Conservation (phyloP, 2,797 vertebrate species). For the Phataginus tetradactyla region DNA sequence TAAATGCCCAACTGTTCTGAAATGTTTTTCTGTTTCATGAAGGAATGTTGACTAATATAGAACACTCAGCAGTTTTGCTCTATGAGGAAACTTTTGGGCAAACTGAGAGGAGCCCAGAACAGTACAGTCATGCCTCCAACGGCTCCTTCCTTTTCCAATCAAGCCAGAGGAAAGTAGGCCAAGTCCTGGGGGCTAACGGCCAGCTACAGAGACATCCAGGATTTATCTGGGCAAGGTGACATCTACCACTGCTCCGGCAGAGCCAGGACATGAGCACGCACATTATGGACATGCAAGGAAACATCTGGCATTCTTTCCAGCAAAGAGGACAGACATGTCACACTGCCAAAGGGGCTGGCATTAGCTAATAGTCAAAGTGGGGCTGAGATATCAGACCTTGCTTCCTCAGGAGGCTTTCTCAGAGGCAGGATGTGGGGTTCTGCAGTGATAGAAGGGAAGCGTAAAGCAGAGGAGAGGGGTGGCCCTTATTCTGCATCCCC, state of each 20-base stretch:
- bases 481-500: neutral
- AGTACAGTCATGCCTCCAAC: neutral
- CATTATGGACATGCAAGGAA: fast-evolving
- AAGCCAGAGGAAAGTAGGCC: neutral
- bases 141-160: neutral
- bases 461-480: neutral
- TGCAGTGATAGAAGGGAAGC: neutral
- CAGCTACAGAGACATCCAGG: neutral
- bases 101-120: neutral
- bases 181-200: neutral
- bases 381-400: neutral
- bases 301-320: neutral
- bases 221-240: neutral
- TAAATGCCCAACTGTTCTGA: neutral
- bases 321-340: neutral
- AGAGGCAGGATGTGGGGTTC: neutral
- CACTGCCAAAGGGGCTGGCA: neutral
- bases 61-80: conserved; percentile 9
- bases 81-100: conserved; percentile 34
- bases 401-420: neutral
- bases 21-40: conserved; percentile 34
- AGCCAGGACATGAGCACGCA: neutral
- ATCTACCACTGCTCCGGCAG: neutral
- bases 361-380: neutral
- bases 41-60: conserved; percentile 40